Conservation (phyloP, 1,140 invertebrate species). For the Lordiphosa collinella region DNA sequence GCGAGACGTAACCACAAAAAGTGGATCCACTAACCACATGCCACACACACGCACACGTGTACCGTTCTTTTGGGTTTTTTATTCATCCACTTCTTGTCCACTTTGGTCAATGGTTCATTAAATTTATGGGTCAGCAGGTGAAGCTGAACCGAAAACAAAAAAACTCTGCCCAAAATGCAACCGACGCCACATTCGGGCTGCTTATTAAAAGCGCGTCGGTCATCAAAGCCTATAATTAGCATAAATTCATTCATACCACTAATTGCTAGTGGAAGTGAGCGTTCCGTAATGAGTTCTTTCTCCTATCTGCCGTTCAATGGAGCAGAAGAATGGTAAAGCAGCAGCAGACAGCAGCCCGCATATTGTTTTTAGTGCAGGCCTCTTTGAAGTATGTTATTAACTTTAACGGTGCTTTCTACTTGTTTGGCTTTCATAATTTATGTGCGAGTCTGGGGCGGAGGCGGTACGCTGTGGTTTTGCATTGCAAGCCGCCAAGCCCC, state of each 20-base stretch:
- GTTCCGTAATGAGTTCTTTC: conserved; percentile 63
- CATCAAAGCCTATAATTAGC: conserved; percentile 63
- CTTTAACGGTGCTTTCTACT: conserved; percentile 62
- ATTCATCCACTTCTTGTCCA: conserved; percentile 30
- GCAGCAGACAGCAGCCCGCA: conserved; percentile 11
- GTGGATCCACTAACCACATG: conserved; percentile 43
- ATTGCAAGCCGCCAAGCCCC: conserved; percentile 31
- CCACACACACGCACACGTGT: conserved; percentile 63
- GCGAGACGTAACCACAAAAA: conserved; percentile 41
- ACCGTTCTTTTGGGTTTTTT: conserved; percentile 45
- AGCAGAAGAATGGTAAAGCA: conserved; percentile 39
- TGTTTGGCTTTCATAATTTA: conserved; percentile 72
- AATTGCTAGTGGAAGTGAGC: conserved; percentile 71
- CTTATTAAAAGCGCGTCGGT: conserved; percentile 73
- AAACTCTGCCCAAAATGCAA: conserved; percentile 23
- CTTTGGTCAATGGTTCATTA: conserved; percentile 72
- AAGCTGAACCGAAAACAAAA: conserved; percentile 43
- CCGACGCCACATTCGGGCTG: conserved; percentile 10
- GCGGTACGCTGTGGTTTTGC: conserved; percentile 45
- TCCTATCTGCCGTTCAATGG: conserved; percentile 33
- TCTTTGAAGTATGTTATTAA: conserved; percentile 64
- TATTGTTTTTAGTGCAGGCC: conserved; percentile 53
- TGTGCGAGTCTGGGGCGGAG: conserved; percentile 47
- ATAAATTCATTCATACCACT: conserved; percentile 75
- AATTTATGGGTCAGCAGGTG: conserved; percentile 75